Base-by-base conservation (phyloP, 2,113 vertebrate genomes). In the Bubo bubo region DNA sequence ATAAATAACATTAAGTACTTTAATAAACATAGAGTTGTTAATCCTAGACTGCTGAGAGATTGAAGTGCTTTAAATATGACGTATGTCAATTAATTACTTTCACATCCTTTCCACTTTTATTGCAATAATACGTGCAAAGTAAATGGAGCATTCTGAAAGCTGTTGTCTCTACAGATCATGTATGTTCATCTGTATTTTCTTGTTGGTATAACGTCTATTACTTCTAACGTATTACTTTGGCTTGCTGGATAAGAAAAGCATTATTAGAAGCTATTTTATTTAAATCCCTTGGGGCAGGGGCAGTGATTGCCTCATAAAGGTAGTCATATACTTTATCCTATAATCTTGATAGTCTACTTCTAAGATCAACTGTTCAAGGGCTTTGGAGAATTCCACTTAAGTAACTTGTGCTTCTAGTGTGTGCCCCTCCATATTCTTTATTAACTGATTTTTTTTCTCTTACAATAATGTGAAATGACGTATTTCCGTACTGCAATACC, bases 11-110 rank as follows among this genome's bases (percentile, higher is more conserved):
- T 47, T 41, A 67, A 93, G 43, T 74, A 43, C 45, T 88, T 90
- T 66, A 93, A 68, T 95, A 90, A 86, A 53, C 49, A 83, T 49
- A 23, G 39, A 92, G 66, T 68, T 93, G 79, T 95, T 97, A 95
- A 86, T 90, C 21, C 49, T 53, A 12, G 6, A 12, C 35, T 93
- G 79, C 58, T 93, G 86, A 86, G 87, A 90, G 74, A 64, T 21
- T 74, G 70, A 93, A 82, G 53, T 43, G 23, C 24, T 52, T 92
- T 88, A 72, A 75, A 39, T 92, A 72, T 75, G 55, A 58, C 8
- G 2, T 72, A 32, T 60, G 53, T 71, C 53, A 83, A 45, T 90
- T 87, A 95, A 79, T 86, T 79, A 43, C 59, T 93, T 86, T 92
- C 34, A 56, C 63, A 62, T 89, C 41, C 80, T 56, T 92, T 92